Percentiles rank a stretch among this genome's conserved stretches.
Conservation (phyloP, 2,888 invertebrate species). For the Cephus runcator region DNA sequence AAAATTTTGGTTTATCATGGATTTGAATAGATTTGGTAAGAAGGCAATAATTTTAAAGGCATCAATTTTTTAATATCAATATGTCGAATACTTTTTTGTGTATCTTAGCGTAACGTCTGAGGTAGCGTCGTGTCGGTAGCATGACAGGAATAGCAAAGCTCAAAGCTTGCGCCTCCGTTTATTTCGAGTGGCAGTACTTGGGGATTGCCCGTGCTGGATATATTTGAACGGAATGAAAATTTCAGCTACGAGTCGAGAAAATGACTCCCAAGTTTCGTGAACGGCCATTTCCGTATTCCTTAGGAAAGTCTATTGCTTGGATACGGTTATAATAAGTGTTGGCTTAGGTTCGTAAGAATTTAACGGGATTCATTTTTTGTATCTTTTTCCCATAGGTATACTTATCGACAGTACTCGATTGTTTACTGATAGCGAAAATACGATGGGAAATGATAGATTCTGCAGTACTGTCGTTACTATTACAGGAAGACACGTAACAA, state of each 20-base stretch:
- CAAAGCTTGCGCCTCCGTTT: not conserved
- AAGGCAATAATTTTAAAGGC: not conserved
- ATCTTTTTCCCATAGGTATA: not conserved
- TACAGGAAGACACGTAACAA: not conserved
- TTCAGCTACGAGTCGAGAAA: not conserved
- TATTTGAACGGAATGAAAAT: not conserved
- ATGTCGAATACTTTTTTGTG: not conserved
- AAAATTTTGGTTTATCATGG: not conserved
- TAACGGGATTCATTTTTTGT: too few relatives aligned
- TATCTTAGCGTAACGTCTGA: not conserved
- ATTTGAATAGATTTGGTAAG: not conserved
- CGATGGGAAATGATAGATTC: not conserved
- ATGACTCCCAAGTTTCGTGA: not conserved
- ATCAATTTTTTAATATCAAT: not conserved
- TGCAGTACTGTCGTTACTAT: not conserved
- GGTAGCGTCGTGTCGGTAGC: not conserved
- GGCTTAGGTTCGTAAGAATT: not conserved
- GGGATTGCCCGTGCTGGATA: not conserved
- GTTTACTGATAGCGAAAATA: not conserved
- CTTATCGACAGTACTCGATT: not conserved
- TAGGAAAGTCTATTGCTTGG: not conserved
- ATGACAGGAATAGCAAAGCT: constrained; percentile 2
- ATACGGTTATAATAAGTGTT: not conserved
- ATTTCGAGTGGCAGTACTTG: not conserved
- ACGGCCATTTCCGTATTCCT: not conserved